Percentiles rank a stretch among this genome's conserved stretches.
Evolutionary conservation across 2,797 vertebrate species (phyloP).

Genomic region (Iguana delicatissima): DNA sequence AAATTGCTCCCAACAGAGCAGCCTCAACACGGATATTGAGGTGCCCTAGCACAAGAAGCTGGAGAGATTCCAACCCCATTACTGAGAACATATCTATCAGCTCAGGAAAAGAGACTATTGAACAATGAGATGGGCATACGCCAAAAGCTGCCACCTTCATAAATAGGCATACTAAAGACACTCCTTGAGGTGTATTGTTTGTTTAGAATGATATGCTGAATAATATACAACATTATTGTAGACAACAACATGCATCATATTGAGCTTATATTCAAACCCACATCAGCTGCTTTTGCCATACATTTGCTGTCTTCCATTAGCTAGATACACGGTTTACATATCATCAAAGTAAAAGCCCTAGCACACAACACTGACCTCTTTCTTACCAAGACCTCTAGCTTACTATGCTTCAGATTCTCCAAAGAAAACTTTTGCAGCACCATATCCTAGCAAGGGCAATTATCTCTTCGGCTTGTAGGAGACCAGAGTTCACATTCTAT

Average conservation of each 20-base stretch:
- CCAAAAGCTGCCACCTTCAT: no score
- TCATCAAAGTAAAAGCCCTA: conserved; percentile 32
- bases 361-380: conserved; percentile 1
- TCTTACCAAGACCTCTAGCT: conserved; percentile 12
- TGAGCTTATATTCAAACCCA: background rate
- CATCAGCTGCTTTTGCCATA: background rate
- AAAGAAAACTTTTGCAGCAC: conserved; percentile 52
- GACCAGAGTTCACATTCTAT: conserved; percentile 78
- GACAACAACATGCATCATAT: background rate
- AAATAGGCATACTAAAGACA: no score
- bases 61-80: no score
- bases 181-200: no score
- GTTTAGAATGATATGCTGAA: background rate
- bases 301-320: background rate
- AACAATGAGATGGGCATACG: no score
- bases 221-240: no score
- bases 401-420: conserved; percentile 12
- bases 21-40: no score
- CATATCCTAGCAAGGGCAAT: conserved; percentile 73
- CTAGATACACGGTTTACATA: background rate
- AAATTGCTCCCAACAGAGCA: no score
- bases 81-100: no score
- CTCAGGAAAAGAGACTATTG: no score
- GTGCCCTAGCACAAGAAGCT: no score
- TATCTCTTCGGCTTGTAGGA: conserved; percentile 64